phyloP scores from a whole-genome alignment of 2,797 vertebrate species.

The Amniataba percoides region DNA sequence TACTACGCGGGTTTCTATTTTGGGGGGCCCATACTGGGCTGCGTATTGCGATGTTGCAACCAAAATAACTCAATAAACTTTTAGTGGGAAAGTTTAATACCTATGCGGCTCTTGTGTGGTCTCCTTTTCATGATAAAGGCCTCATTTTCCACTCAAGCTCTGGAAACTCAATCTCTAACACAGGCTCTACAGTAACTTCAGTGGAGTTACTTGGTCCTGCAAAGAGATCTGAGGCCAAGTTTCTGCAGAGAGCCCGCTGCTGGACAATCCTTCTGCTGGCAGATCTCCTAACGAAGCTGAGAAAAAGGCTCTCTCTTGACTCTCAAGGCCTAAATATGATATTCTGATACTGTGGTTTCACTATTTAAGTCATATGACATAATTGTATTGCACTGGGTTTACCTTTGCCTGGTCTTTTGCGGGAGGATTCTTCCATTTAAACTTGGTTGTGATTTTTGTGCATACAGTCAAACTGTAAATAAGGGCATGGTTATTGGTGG shows the following conservation, averaged over 20 bases:
- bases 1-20: conserved; percentile 81
- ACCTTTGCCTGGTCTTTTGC: conserved; percentile 5
- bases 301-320: conserved; percentile 5
- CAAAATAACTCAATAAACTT: conserved; percentile 89
- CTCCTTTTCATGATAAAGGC: conserved; percentile 84
- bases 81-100: conserved; percentile 88
- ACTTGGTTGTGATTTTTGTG: neutral
- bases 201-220: conserved; percentile 62
- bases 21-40: conserved; percentile 78
- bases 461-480: neutral
- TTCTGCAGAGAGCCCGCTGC: conserved; percentile 41
- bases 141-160: conserved; percentile 85
- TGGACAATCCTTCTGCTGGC: conserved; percentile 55
- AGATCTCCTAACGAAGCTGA: conserved; percentile 28
- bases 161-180: conserved; percentile 78
- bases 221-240: conserved; percentile 40
- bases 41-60: conserved; percentile 82
- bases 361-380: neutral
- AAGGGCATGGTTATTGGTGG: neutral
- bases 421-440: neutral
- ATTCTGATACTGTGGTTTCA: conserved; percentile 7
- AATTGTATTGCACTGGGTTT: neutral
- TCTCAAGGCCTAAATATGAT: conserved; percentile 4
- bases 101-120: conserved; percentile 86
- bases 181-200: conserved; percentile 65